Evolutionary conservation across 2,888 invertebrate genomes (phyloP), one percentile per base, ranked within the genome.

Genomic region (Synergus laeviventris): DNA sequence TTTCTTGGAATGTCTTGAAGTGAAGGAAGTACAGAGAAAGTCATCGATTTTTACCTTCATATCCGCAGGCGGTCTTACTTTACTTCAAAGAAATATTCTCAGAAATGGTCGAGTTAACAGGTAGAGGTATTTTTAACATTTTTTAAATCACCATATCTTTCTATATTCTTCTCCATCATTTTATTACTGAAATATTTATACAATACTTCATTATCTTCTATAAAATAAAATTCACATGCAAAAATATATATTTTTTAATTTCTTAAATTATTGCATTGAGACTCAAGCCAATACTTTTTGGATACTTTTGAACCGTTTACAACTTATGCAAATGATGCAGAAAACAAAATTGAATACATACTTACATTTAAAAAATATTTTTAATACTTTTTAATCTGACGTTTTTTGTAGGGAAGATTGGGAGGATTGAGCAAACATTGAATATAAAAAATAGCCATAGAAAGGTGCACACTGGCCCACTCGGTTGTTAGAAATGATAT

Each of bases 11-110:
- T 70, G 31, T 49, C 49, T 49, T 70, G 16, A 70, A 70, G 70
- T 54, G 18, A 70, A 45, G 49, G n/a, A 70, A 70, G 66, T 70
- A 42, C 45, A 42, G 42, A 42, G 24, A 66, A 45, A 45, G 66
- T 24, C 24, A 49, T 70, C 49, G 9, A 70, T 70, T 70, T 70
- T 70, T 70, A 70, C 45, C 31, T 70, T 70, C 66, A 16, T 66
- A 70, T 49, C 70, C 36, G n/a, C 49, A 45, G 31, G 49, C 36
- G 31, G 70, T 18, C n/a, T 49, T 66, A 45, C 45, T 18, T 54
- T 49, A 31, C 31, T n/a, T 70, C 36, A 31, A 45, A 66, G 11
- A 11, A 70, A 9, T 49, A 70, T 24, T 70, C 45, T 49, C 16
- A 70, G 45, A 70, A 49, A 12, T 31, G 70, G 11, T 70, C 70